Percentiles rank a stretch among this genome's conserved stretches.
phyloP scores from a whole-genome alignment of 2,113 vertebrate species.

The Halichoeres trimaculatus region DNA sequence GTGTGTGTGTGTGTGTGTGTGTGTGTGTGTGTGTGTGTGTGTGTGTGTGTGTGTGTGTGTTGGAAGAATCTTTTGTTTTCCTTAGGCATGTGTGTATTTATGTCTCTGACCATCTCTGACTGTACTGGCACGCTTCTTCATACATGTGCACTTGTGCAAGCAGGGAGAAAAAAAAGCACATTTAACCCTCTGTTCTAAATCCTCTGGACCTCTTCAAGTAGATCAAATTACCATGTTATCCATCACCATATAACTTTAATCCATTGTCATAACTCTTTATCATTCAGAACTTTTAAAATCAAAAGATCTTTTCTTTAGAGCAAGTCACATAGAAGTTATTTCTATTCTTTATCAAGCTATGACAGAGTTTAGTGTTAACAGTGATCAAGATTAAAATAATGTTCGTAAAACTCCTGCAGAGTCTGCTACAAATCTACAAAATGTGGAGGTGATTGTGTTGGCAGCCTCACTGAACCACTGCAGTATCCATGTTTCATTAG shows the following conservation, averaged over 20 bases:
- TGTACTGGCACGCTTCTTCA: constrained; percentile 25
- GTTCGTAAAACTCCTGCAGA: constrained; percentile 2
- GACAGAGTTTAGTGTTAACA: constrained; percentile 6
- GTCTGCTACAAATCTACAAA: constrained; percentile 37
- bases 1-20: constrained; percentile 14
- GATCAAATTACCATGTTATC: constrained; percentile 55
- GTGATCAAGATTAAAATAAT: constrained; percentile 15
- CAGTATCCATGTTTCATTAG: constrained; percentile 40
- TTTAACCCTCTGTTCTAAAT: constrained; percentile 20
- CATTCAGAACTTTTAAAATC: neutral
- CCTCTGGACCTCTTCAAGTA: constrained; percentile 35
- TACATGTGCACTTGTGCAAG: constrained; percentile 31
- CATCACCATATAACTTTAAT: constrained; percentile 53
- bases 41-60: constrained; percentile 8
- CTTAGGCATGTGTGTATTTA: constrained; percentile 37
- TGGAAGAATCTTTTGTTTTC: constrained; percentile 65
- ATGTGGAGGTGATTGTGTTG: constrained; percentile 31
- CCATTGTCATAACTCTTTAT: constrained; percentile 30
- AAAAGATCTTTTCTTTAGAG: constrained; percentile 15
- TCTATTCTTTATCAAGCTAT: constrained; percentile 8
- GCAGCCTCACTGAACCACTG: constrained; percentile 32
- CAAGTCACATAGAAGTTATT: neutral
- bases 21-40: constrained; percentile 21
- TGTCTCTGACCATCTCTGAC: constrained; percentile 2
- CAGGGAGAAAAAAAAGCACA: constrained; percentile 31